Evolutionary conservation across 2,888 invertebrate genomes (phyloP).

Genomic region (Nephrotoma appendiculata): DNA sequence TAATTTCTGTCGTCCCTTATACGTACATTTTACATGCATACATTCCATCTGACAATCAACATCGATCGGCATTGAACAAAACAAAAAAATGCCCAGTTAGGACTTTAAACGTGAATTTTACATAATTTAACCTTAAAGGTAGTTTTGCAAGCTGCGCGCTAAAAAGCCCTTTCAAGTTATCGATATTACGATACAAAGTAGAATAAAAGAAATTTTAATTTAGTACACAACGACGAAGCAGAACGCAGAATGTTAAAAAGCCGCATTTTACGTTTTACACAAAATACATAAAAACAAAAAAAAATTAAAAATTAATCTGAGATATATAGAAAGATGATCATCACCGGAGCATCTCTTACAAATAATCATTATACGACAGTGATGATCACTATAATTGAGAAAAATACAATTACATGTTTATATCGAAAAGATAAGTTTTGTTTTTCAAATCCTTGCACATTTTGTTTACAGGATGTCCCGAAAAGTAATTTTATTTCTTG

Average conservation of each 20-base stretch:
- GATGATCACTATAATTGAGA: not conserved
- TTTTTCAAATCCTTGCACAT: not conserved
- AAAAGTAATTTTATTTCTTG: not conserved
- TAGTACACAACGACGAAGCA: not conserved
- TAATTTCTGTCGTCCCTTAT: not conserved
- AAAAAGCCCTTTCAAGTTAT: not conserved
- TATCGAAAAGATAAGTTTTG: not conserved
- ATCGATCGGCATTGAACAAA: not conserved
- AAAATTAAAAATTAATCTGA: not conserved
- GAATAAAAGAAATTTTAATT: not conserved
- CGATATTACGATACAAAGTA: not conserved
- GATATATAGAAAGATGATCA: not conserved
- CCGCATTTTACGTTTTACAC: not conserved
- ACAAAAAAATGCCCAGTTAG: not conserved
- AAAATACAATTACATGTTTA: not conserved
- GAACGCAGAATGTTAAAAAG: not conserved
- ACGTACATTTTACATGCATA: not conserved
- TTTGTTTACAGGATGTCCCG: not conserved
- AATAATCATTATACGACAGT: not conserved
- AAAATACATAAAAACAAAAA: not conserved
- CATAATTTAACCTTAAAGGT: not conserved
- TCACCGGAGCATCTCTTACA: not conserved
- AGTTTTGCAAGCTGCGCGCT: not conserved
- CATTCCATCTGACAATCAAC: not conserved
- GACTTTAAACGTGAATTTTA: not conserved